Conservation (phyloP, 2,797 vertebrate species). For the Phrynocephalus guinanensis region DNA sequence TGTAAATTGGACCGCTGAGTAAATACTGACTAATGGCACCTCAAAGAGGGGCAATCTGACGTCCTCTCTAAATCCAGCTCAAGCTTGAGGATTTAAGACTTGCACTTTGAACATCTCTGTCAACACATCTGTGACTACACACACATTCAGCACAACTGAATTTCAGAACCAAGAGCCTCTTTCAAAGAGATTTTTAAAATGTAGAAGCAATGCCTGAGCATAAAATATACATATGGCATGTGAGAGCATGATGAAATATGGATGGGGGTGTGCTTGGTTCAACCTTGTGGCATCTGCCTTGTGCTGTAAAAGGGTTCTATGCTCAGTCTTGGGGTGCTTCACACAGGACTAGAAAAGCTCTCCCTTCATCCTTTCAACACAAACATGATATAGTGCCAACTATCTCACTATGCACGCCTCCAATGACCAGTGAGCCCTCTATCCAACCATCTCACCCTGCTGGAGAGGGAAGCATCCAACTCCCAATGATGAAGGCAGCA, state of each 20-base stretch:
- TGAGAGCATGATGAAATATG: neutral
- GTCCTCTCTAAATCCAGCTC: neutral
- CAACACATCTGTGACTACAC: neutral
- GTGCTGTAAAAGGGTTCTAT: neutral
- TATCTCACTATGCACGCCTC: no score
- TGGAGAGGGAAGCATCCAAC: no score
- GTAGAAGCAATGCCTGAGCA: neutral
- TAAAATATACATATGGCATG: neutral
- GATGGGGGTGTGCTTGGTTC: neutral
- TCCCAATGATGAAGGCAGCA: no score
- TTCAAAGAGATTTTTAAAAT: neutral
- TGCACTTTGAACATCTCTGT: neutral
- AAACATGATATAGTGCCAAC: no score
- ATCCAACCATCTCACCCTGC: no score
- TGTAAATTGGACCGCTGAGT: neutral
- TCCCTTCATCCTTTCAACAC: no score
- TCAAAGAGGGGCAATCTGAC: neutral
- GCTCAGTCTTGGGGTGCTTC: neutral
- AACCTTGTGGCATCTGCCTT: neutral
- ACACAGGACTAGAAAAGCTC: no score
- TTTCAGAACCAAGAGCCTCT: neutral
- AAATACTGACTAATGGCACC: neutral
- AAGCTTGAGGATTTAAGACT: neutral
- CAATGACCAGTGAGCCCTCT: no score
- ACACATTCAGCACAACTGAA: neutral